Evolutionary conservation across 2,888 invertebrate species (phyloP), one percentile per base, ranked within the genome.

Genomic region (Ceraclea dissimilis): DNA sequence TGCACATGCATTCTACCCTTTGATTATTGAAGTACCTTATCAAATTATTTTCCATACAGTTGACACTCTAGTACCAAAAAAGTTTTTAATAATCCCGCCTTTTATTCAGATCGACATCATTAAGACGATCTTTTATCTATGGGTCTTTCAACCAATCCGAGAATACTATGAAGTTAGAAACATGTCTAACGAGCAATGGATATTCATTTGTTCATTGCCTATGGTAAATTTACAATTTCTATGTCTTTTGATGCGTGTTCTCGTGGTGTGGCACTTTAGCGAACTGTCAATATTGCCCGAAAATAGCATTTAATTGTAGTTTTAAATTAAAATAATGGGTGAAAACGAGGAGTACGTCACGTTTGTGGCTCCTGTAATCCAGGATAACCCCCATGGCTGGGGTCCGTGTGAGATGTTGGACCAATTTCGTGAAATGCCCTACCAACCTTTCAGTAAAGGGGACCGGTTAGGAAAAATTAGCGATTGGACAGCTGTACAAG

Each of bases 391-490:
- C 1, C 83, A 83, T 63, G 98, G 98, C 70, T 99, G 98, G 98
- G 98, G 99, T 13, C 99, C 99, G 47, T 90, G 89, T 74, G 90
- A 91, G 71, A 81, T 95, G 73, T 93, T 95, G 53, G 93, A 93
- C 59, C 91, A 93, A 68, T 96, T 93, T 73, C 87, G 88, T 68
- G 93, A 95, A 73, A 92, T 96, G 86, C 98, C 98, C 10, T 99
- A 98, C 75, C 98, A 99, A 75, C 97, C 97, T 43, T 99, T 97
- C 73, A 95, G 97, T 65, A 99, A 99, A 77, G 94, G 94, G 60
- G 98, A 99, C 74, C 87, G 97, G 65, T 81, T 99, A 63, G 99
- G 99, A 65, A 98, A 98, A 82, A 97, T 97, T 66, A 94, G 97
- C 67, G 99, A 99, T 71, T 99, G 99, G 99, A 97, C 96, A 53